Base-by-base conservation (phyloP, 2,113 vertebrate species). In the Cettia cetti region DNA sequence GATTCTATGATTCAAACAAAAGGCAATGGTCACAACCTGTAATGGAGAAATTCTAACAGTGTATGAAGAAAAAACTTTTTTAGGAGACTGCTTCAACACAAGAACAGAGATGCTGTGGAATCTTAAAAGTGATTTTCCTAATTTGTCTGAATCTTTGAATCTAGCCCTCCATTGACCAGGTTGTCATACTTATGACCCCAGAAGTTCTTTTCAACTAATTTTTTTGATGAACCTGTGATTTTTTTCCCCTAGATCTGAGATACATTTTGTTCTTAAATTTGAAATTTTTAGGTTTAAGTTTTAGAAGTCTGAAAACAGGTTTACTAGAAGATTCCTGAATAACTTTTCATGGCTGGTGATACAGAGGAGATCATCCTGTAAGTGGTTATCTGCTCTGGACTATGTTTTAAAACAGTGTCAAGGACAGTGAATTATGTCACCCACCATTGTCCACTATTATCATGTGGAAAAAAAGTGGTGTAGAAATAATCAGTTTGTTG, bases 391-490 rank as follows among this genome's bases (percentile, higher is more conserved):
- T 86, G 3, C 13, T 89, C 19, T 72, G 12, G 14, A 2, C 7
- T 89, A 35, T 56, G 44, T 86, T 92, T 59, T 69, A 40, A 61
- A 70, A 44, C 4, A 40, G 5, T 11, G 16, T 63, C 28, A 86
- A 86, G 4, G 6, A 5, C 2, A 86, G 5, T 60, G 13, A 75
- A 39, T 71, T 40, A 47, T 22, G 13, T 83, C 23, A 87, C 4
- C 4, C 60, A 61, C 10, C 7, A 49, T 16, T n/a, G 23, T 11
- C 14, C 6, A 35, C 5, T 70, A 24, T 59, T 79, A 24, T 16
- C 0, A 0, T 19, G 7, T 9, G 6, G 1, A 2, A 40, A 78
- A 68, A 68, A 56, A 53, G 19, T 35, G 5, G 2, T 15, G 11
- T 26, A 37, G 31, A 57, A 84, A 50, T 23, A 20, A 61, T 60